Evolutionary conservation across 2,113 vertebrate genomes (phyloP).

Genomic region (Electrona antarctica): DNA sequence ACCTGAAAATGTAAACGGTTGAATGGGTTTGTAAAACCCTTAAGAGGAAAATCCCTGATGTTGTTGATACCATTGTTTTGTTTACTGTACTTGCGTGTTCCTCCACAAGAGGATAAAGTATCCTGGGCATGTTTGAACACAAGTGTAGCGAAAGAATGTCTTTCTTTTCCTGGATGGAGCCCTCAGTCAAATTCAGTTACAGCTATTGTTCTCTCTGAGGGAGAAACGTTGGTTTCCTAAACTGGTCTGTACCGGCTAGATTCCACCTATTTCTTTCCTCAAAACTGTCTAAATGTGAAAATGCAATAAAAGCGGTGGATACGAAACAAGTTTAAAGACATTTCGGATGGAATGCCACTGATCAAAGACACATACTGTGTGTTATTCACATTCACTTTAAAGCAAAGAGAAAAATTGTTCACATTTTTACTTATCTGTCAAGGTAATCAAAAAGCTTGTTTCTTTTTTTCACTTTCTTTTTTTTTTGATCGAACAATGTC

Average conservation of each 20-base stretch:
- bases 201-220: conserved; percentile 62
- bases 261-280: conserved; percentile 29
- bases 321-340: conserved; percentile 4
- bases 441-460: conserved; percentile 32
- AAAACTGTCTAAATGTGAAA: no score
- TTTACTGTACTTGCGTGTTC: conserved; percentile 61
- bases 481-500: conserved; percentile 51
- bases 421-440: conserved; percentile 43
- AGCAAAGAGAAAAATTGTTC: no score
- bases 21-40: conserved; percentile 40
- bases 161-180: conserved; percentile 45
- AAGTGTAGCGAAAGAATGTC: conserved; percentile 55
- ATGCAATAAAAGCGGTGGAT: conserved; percentile 17
- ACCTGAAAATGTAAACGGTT: conserved; percentile 43
- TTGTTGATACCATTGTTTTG: conserved; percentile 64
- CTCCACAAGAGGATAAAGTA: conserved; percentile 53
- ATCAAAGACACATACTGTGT: neutral
- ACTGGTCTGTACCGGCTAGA: conserved; percentile 27
- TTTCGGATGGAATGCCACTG: conserved; percentile 5
- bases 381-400: no score
- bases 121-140: conserved; percentile 71
- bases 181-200: conserved; percentile 50
- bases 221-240: conserved; percentile 27
- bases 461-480: conserved; percentile 16
- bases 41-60: conserved; percentile 53